Evolutionary conservation across 2,113 vertebrate species (phyloP), one percentile per base, ranked within the genome.

Genomic region (Mesocricetus auratus): DNA sequence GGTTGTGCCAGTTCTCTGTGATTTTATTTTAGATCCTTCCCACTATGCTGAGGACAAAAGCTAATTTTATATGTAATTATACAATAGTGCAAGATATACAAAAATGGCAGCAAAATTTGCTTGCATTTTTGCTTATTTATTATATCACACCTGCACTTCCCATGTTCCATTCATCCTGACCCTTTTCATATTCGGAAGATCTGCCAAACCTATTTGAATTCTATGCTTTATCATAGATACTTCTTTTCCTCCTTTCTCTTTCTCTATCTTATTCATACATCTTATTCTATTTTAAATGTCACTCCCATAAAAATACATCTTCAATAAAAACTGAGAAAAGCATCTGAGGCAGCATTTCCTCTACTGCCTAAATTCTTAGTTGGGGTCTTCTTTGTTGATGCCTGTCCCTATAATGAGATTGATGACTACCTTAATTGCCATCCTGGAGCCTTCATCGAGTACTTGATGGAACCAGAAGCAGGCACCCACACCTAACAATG

Each of bases 21-120:
- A 86, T 39, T 77, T 91, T 11, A 50, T 74, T 93, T 82, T 45
- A 68, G 19, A 89, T 17, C 45, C n/a, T 94, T 94, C 47, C 66
- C 16, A 88, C 60, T 74, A 73, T 10, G 53, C 4, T 83, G 39
- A 81, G 16, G 6, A 62, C 68, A 90, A 94, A 91, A 75, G 90
- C 6, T 90, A 53, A 8, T 74, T 91, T 93, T 64, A 89, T 22
- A 22, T 42, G 17, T 47, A 33, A 78, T 86, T 82, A 92, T 75
- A 75, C 45, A 86, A 12, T 89, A 26, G 74, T 29, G 15, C 16
- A 91, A 86, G 9, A 62, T 13, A 42, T 66, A 19, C 36, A 64
- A 83, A 78, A 62, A 88, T 73, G 62, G 2, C 17, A 11, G 2
- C 47, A 74, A 16, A 47, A 77, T 71, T 45, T 74, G 1, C 13